Evolutionary conservation across 1,140 invertebrate species (phyloP), one percentile per base, ranked within the genome.

Genomic region (Hesperophylax magnus): DNA sequence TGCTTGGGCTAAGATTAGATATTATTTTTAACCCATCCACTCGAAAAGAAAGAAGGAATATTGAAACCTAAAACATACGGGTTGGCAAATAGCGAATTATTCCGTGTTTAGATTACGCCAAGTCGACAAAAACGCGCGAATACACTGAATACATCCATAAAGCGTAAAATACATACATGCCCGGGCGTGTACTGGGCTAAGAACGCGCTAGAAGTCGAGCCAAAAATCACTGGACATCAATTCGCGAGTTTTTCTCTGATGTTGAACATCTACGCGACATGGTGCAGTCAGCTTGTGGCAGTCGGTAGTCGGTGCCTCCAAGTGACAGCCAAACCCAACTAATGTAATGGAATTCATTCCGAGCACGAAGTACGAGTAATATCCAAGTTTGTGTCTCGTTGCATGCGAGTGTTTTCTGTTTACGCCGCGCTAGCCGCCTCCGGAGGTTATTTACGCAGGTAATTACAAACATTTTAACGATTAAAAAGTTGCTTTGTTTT

Each of bases 161-260:
- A 77, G 0, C 20, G 18, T 39, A 63, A 75, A 6, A 61, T 61
- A 39, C 20, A n/a, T 74, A 31, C 27, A 69, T 6, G 47, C 22
- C 39, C 69, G 54, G 4, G 22, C 54, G 56, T 52, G 71, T 75
- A 22, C n/a, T 1, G 39, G 39, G 11, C 56, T 65, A 69, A 17
- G 18, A 34, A 22, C 24, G 22, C 54, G 53, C 56, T 31, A 60
- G 54, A 76, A 58, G 72, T 58, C 56, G 72, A 76, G 72, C 72
- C 72, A 76, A 76, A 76, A 18, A 39, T 76, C 27, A n/a, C 72
- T 76, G 72, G 56, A 76, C 72, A 76, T 60, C 56, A 58, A 58
- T 76, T 60, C 54, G 72, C 24, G 54, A 76, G 53, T 58, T 76
- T 76, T 76, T 76, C 72, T 76, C 72, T 39, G 72, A 76, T 76